Conservation (phyloP, 2,888 invertebrate species). For the Tetranychus piercei region DNA sequence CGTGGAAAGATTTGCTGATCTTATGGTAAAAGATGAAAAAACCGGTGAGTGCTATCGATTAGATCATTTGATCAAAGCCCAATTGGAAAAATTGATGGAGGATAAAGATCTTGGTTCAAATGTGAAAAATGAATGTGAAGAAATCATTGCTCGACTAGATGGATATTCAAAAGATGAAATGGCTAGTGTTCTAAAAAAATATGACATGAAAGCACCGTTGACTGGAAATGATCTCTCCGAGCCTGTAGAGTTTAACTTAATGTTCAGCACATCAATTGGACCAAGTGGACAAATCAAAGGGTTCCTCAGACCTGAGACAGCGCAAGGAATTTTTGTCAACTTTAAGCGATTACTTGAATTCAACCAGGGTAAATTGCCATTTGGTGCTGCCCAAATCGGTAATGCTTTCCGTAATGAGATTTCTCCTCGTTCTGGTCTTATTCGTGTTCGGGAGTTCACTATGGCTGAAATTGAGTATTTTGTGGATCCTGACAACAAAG, state of each 20-base stretch:
- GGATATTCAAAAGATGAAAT: constrained; percentile 79
- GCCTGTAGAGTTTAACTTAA: constrained; percentile 93
- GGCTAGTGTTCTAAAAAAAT: constrained; percentile 62
- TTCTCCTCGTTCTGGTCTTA: constrained; percentile 83
- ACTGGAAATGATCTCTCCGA: constrained; percentile 83
- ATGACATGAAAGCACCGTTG: constrained; percentile 78
- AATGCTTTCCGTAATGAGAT: constrained; percentile 98
- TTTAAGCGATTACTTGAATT: constrained; percentile 92
- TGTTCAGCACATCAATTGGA: constrained; percentile 96
- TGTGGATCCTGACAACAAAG: constrained; percentile 70
- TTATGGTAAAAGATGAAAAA: constrained; percentile 93
- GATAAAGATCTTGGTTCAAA: constrained; percentile 63
- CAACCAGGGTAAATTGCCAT: constrained; percentile 84
- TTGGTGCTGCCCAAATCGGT: constrained; percentile 97
- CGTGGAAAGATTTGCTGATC: constrained; percentile 93
- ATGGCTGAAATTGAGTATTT: constrained; percentile 99
- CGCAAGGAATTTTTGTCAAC: constrained; percentile 98
- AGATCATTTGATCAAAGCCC: constrained; percentile 87
- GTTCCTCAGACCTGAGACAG: constrained; percentile 90
- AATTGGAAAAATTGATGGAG: constrained; percentile 58
- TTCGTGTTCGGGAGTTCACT: constrained; percentile 91
- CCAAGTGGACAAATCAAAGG: constrained; percentile 86
- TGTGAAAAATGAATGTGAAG: constrained; percentile 51
- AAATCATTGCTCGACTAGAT: constrained; percentile 65
- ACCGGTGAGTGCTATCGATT: constrained; percentile 92